These are phyloP conservation scores for Paratilapia polleni DNA, from an alignment of 2,113 vertebrate species.

Conservation along the genomic window DNA sequence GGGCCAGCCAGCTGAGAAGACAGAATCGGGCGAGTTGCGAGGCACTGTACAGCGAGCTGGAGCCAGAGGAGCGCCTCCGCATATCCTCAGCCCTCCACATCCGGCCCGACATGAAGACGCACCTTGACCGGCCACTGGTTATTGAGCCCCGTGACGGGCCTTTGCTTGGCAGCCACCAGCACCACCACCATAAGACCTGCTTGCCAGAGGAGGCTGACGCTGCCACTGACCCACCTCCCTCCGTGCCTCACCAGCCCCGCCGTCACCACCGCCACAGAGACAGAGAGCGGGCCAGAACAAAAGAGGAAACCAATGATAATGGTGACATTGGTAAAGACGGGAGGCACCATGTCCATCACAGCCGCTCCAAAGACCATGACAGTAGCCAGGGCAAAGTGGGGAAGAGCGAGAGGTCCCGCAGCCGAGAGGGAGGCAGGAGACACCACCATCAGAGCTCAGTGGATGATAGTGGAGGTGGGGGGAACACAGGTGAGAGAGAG, in stretches of 20 bases:
- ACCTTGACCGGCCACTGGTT: constrained; percentile 90
- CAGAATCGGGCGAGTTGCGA: constrained; percentile 92
- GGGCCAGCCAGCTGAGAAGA: constrained; percentile 89
- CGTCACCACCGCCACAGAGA: constrained; percentile 87
- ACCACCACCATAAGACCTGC: constrained; percentile 62
- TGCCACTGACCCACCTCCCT: neutral
- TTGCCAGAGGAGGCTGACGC: constrained; percentile 69
- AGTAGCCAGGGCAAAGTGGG: constrained; percentile 76
- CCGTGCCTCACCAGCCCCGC: constrained; percentile 63
- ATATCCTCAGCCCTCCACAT: constrained; percentile 86
- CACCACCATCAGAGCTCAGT: constrained; percentile 87
- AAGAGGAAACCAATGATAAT: constrained; percentile 75
- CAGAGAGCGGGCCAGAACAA: constrained; percentile 69
- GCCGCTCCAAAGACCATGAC: constrained; percentile 86
- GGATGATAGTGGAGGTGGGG: constrained; percentile 77
- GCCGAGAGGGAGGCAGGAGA: constrained; percentile 83
- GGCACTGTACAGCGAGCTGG: constrained; percentile 89
- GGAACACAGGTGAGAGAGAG: constrained; percentile 78
- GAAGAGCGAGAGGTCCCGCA: constrained; percentile 80
- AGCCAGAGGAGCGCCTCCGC: constrained; percentile 86
- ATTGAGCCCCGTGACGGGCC: constrained; percentile 82
- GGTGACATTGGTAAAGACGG: constrained; percentile 81
- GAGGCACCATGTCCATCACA: constrained; percentile 83
- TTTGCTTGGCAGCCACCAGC: constrained; percentile 41
- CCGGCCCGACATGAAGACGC: constrained; percentile 92